phyloP scores from a whole-genome alignment of 2,797 vertebrate genomes.

The Pitangus sulphuratus region DNA sequence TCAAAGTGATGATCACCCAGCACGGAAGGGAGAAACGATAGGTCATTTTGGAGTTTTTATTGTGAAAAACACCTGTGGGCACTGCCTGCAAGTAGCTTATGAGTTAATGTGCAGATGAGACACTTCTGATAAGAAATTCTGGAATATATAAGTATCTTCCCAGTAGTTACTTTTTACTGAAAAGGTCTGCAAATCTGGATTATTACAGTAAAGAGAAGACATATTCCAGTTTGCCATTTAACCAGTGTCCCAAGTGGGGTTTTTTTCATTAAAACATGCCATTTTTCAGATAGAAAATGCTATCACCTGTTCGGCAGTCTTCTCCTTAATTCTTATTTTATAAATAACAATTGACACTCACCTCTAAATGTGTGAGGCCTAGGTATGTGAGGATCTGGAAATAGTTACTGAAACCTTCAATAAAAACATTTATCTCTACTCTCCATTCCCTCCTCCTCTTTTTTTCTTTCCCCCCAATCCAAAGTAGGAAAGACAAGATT shows the following conservation, averaged over 20 bases:
- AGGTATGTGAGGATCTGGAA: background rate
- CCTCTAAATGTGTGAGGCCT: background rate
- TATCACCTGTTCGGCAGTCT: background rate
- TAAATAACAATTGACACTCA: background rate
- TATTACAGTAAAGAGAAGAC: background rate
- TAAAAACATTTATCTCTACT: background rate
- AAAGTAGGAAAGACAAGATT: background rate
- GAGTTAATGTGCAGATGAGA: background rate
- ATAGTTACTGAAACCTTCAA: background rate
- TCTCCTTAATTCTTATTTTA: background rate
- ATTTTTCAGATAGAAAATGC: background rate
- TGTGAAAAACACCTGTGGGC: background rate
- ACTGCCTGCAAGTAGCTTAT: background rate
- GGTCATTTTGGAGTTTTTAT: background rate
- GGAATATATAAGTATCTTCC: background rate
- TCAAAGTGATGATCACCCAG: background rate
- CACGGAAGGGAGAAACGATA: background rate
- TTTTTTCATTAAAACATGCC: background rate
- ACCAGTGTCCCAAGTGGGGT: background rate
- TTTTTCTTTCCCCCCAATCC: background rate
- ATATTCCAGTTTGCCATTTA: background rate
- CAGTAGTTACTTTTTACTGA: background rate
- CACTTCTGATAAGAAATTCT: background rate
- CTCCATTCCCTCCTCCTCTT: background rate
- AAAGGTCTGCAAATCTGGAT: background rate